Percentiles rank a stretch among this genome's conserved stretches.
Conservation (phyloP, 2,888 invertebrate genomes). For the Aphodius granarius region DNA sequence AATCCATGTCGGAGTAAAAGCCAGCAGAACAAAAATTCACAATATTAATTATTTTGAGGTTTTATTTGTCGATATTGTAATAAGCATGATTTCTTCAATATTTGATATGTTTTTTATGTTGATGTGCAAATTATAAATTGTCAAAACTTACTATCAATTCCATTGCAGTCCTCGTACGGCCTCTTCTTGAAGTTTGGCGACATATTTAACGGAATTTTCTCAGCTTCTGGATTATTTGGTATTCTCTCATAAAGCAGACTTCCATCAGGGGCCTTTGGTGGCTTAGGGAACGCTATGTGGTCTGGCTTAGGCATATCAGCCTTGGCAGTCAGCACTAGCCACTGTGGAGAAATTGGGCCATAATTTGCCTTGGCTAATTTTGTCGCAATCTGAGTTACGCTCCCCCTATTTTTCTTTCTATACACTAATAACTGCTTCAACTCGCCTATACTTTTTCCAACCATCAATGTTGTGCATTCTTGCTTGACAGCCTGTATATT, state of each 20-base stretch:
- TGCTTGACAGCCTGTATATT: constrained; percentile 82
- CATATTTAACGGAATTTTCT: constrained; percentile 63
- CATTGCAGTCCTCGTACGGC: constrained; percentile 87
- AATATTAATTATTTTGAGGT: not conserved
- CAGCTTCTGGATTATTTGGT: constrained; percentile 74
- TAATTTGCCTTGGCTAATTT: constrained; percentile 63
- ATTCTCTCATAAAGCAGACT: constrained; percentile 86
- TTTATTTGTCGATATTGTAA: not conserved
- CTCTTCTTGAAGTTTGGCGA: constrained; percentile 76
- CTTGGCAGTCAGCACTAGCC: constrained; percentile 74
- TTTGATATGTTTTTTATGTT: not conserved
- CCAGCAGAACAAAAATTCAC: constrained; percentile 55
- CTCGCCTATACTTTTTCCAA: constrained; percentile 59
- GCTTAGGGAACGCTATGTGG: constrained; percentile 85
- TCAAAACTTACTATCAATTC: constrained; percentile 76
- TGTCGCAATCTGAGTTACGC: constrained; percentile 73
- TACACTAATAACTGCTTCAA: constrained; percentile 60
- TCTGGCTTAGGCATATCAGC: constrained; percentile 79
- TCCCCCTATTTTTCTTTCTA: constrained; percentile 63
- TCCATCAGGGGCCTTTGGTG: constrained; percentile 88
- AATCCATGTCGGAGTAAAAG: constrained; percentile 66
- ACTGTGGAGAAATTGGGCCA: constrained; percentile 61
- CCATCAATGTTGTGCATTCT: constrained; percentile 73
- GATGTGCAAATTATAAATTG: constrained; percentile 19
- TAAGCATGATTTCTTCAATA: not conserved